Base-by-base conservation (phyloP, 2,888 invertebrate species). In the Gastracanthus pulcherrimus region DNA sequence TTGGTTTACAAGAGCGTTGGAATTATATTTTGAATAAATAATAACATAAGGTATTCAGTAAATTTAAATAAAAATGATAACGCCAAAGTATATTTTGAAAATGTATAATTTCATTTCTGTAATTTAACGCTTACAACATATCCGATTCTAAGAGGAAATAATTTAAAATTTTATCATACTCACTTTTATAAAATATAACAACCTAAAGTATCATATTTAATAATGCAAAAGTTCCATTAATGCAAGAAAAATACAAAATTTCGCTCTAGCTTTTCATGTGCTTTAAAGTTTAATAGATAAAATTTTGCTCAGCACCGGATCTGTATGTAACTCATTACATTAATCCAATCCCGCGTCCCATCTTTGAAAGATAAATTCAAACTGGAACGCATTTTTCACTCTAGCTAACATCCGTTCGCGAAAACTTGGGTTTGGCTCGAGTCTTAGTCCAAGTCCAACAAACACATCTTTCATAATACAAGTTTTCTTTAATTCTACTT, bases 321-420 rank as follows among this genome's bases (percentile, higher is more conserved):
- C 7, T 55, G 26, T 55, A 23, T 34, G 19, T 70, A 70, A 70
- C 51, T 51, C 70, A 55, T 51, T 51, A 26, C 34, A 51, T 70
- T 51, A 70, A 70, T 55, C 36, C 51, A 34, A 70, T 23, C 51
- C 70, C 51, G 5, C 23, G 0, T 23, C 6, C 11, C 23, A 23
- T 41, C 38, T 58, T 41, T 4, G 5, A 38, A 76, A 55, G 29
- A 55, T 66, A 67, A 76, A 55, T 66, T 51, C 41, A 55, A 74
- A 74, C 60, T 74, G 31, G 72, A 26, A 51, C 75, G 26, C 16
- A 75, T 75, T 75, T 75, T 75, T 75, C 64, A 41, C 31, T 5
- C 2, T 23, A 31, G 23, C 36, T 58, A 45, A 62, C 31, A 62
- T 45, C 45, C 31, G 41, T 62, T 74, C 31, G 19, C 4, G 31